Conservation (phyloP, 2,888 invertebrate genomes). For the Cephus nigrinus region DNA sequence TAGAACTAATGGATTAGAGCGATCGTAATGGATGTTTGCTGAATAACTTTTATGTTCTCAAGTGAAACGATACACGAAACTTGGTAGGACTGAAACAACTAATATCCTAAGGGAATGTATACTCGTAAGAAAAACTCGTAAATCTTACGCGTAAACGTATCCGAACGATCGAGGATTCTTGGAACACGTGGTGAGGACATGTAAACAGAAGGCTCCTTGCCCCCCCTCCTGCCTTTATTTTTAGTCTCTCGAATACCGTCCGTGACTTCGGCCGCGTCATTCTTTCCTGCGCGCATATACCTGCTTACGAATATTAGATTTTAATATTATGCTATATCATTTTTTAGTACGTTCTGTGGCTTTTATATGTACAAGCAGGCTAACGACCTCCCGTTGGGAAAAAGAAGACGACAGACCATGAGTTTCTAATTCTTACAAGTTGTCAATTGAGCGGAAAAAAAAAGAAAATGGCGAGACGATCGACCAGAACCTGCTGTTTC, state of each 20-base stretch:
- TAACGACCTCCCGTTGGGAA: background rate
- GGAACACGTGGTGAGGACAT: background rate
- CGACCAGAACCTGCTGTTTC: background rate
- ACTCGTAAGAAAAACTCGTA: background rate
- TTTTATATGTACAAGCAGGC: background rate
- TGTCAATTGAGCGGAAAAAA: too few relatives aligned
- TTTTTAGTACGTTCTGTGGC: background rate
- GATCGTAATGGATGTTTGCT: background rate
- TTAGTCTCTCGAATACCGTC: constrained; percentile 7
- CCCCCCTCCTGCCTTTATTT: constrained; percentile 16
- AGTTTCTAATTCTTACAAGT: background rate
- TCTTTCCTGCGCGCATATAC: background rate
- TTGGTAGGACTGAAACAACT: background rate
- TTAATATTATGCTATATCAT: background rate
- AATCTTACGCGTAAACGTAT: background rate
- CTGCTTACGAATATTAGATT: background rate
- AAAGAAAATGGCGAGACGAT: background rate
- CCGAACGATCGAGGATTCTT: background rate
- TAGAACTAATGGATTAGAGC: background rate
- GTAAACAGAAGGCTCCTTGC: constrained; percentile 22
- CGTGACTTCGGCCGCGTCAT: background rate
- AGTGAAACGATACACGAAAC: background rate
- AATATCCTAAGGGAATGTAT: background rate
- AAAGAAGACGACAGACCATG: background rate
- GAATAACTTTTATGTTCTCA: background rate